phyloP scores from a whole-genome alignment of 1,140 invertebrate species.

The Dreissena polymorpha region DNA sequence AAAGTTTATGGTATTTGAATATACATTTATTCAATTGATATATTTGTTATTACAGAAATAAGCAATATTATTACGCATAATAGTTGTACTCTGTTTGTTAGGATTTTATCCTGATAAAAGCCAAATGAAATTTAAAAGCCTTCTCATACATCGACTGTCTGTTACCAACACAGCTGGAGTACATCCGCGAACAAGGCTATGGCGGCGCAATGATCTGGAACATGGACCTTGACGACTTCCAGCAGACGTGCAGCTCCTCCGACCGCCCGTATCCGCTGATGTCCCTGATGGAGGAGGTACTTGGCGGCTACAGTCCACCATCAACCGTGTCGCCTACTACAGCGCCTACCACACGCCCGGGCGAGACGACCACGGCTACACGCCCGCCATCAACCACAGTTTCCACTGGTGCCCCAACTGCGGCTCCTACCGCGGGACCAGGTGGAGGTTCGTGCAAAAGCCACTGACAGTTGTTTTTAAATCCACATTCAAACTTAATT shows the following conservation, averaged over 20 bases:
- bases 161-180: conserved; percentile 14
- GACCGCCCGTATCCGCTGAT: conserved; percentile 28
- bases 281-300: conserved; percentile 24
- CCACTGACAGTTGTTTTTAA: too few species aligned
- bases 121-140: background rate
- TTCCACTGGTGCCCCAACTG: background rate
- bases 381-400: background rate
- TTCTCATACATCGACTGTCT: background rate
- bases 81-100: too few species aligned
- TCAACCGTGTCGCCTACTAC: background rate
- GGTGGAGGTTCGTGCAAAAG: conserved; percentile 8
- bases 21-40: too few species aligned
- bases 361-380: background rate
- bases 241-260: conserved; percentile 8
- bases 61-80: too few species aligned
- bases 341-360: background rate
- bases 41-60: too few species aligned
- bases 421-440: background rate
- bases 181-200: conserved; percentile 90
- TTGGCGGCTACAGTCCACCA: conserved; percentile 31
- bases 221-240: conserved; percentile 97
- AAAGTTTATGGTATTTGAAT: too few species aligned
- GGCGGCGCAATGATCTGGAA: conserved; percentile 99
- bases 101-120: background rate
- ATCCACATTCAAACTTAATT: too few species aligned